Base-by-base conservation (phyloP, 2,113 vertebrate genomes). In the Anguilla rostrata region DNA sequence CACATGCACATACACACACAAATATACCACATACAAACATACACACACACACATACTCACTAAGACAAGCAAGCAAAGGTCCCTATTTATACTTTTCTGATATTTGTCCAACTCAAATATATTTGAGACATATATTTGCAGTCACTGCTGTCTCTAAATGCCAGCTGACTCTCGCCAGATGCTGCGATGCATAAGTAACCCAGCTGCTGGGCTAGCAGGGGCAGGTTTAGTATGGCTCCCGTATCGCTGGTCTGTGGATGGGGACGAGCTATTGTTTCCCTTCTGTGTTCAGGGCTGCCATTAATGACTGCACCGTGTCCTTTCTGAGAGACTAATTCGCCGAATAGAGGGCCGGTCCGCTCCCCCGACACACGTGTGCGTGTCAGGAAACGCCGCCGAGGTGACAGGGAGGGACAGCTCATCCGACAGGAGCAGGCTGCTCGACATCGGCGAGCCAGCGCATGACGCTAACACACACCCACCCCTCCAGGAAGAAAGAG, bases 201-300 rank as follows among this genome's bases (percentile, higher is more conserved):
- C 18, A 22, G 60, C 22, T 66, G 78, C 57, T 56, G 63, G 66
- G 39, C 41, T 63, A 86, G 63, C 85, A 86, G 78, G 57, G 79
- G 46, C 78, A 81, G 53, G 63, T 63, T 82, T 49, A 81, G 85
- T 57, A 9, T 78, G 39, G 12, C 56, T 86, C 56, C 29, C 78
- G 39, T 40, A 82, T 82, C 2, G 81, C 43, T 71, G 29, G 85
- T 66, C 85, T 34, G 39, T 63, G 79, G 85, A 86, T 63, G 85
- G 56, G 85, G 78, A 86, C 26, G 15, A 39, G 41, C 22, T 40
- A 81, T 86, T 86, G 57, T 82, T 86, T 86, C 85, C 85, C 63
- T 86, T 86, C 81, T 82, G 79, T 12, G 39, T 57, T 82, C 20
- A 12, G 56, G 71, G 85, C 34, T 29, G 53, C 57, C 63, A 29